phyloP scores from a whole-genome alignment of 2,888 invertebrate species.

The Drosophila parthenogenetica region DNA sequence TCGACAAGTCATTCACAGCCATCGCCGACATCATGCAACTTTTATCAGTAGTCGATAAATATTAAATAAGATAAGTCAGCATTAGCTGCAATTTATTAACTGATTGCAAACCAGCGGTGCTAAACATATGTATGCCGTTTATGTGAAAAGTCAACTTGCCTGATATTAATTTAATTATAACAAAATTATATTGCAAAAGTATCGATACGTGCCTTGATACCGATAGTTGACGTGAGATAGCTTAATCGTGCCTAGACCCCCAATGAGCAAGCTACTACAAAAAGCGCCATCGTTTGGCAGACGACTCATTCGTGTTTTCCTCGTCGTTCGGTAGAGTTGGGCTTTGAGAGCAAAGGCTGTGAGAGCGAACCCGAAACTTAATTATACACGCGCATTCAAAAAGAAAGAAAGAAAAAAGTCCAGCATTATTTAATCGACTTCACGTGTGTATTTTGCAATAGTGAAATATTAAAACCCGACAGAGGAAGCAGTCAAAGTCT shows the following conservation, averaged over 20 bases:
- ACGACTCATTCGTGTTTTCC: conserved; percentile 49
- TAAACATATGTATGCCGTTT: no score
- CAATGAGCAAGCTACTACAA: conserved; percentile 31
- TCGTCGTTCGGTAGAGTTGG: conserved; percentile 41
- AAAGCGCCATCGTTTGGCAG: conserved; percentile 37
- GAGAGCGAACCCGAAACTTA: conserved; percentile 17
- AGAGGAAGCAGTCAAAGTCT: conserved; percentile 26
- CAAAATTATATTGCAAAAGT: background rate
- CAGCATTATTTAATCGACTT: conserved; percentile 51
- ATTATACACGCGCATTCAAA: conserved; percentile 52
- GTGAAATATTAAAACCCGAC: conserved; percentile 38
- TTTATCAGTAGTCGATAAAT: no score
- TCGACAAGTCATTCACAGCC: conserved; percentile 11
- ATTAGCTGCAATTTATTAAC: no score
- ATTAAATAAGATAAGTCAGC: no score
- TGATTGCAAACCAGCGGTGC: no score
- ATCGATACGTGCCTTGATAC: conserved; percentile 26
- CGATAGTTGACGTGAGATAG: conserved; percentile 4
- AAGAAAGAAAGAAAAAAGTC: conserved; percentile 25
- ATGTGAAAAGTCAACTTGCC: no score
- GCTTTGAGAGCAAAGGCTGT: conserved; percentile 3
- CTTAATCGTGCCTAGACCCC: conserved; percentile 1
- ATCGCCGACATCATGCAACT: background rate
- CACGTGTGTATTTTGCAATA: conserved; percentile 54
- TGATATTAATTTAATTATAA: no score